Conservation (phyloP, 92 coral and sea anemone species). For the Parazoanthus darwini region DNA sequence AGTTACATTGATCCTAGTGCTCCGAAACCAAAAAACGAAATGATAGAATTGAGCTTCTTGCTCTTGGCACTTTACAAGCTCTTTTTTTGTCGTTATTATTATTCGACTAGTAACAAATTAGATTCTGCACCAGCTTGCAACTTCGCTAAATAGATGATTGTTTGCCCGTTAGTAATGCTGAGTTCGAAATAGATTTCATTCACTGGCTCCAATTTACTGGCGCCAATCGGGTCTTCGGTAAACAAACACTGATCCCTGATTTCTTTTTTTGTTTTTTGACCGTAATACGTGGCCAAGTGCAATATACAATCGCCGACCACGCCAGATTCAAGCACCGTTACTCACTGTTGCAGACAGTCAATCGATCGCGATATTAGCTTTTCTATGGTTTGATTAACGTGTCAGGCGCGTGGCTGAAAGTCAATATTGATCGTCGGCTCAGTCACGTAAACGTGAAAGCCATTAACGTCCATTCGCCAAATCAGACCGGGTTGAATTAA, state of each 20-base stretch:
- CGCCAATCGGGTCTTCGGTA: slow-evolving; percentile 14
- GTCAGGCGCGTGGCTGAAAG: slow-evolving; percentile 40
- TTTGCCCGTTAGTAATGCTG: background rate
- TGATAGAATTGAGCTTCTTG: background rate
- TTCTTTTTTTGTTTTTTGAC: background rate
- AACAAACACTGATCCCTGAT: slow-evolving; percentile 23
- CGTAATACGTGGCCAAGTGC: slow-evolving; percentile 6
- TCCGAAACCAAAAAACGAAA: slow-evolving; percentile 27
- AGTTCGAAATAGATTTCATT: background rate
- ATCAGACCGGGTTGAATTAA: background rate
- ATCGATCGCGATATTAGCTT: slow-evolving; percentile 10
- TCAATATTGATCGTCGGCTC: background rate
- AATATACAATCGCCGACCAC: slow-evolving; percentile 23
- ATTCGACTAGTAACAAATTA: background rate
- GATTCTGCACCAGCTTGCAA: background rate
- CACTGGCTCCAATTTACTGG: background rate
- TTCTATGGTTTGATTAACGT: background rate
- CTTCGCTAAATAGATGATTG: background rate
- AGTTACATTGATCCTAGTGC: slow-evolving; percentile 5
- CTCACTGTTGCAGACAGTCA: slow-evolving; percentile 1
- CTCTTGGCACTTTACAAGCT: background rate
- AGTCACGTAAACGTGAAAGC: slow-evolving; percentile 32
- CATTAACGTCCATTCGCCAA: slow-evolving; percentile 28
- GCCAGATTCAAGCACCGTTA: slow-evolving; percentile 30
- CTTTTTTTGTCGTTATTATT: background rate